Evolutionary conservation across 2,797 vertebrate species (phyloP), one percentile per base, ranked within the genome.

Genomic region (Acanthiza pusilla): DNA sequence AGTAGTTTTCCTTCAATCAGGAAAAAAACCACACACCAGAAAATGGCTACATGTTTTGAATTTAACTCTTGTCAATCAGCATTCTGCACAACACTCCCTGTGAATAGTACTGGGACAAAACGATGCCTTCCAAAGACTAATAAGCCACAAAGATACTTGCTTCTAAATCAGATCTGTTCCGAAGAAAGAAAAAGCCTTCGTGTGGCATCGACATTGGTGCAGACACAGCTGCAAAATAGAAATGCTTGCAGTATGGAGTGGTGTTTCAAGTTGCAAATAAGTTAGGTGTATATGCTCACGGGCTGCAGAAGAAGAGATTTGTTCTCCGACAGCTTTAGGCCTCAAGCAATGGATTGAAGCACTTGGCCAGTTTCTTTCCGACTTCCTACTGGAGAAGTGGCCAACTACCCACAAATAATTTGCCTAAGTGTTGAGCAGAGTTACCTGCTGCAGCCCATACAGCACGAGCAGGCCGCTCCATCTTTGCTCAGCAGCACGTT

Each of bases 1-100:
- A 98, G 97, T 97, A 98, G 97, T 98, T 98, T 98, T 97, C 97
- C 97, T 98, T 98, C 97, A 98, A 97, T 98, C 96, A 97, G 95
- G 88, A 96, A 97, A 97, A 97, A 97, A 95, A 94, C 81, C 96
- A 96, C 95, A 96, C 97, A 97, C 94, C 96, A 97, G 97, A 98
- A 97, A 98, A 96, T 81, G 72, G 96, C 97, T 98, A 97, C 97
- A 98, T 98, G 97, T 97, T 98, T 98, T 97, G 97, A 97, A 98
- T 98, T 98, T 98, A 98, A 98, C 97, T 98, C 97, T 97, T 97
- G 97, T 98, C 96, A 97, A 97, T 97, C 97, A 97, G 96, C 91
- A 96, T 97, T 96, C 93, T 97, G 82, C 85, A 96, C 94, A 96
- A 94, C 90, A 77, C 91, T 96, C 95, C 82, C 94, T 74, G 67